phyloP scores from a whole-genome alignment of 2,888 invertebrate species.

The Leptinotarsa rubiginosa region DNA sequence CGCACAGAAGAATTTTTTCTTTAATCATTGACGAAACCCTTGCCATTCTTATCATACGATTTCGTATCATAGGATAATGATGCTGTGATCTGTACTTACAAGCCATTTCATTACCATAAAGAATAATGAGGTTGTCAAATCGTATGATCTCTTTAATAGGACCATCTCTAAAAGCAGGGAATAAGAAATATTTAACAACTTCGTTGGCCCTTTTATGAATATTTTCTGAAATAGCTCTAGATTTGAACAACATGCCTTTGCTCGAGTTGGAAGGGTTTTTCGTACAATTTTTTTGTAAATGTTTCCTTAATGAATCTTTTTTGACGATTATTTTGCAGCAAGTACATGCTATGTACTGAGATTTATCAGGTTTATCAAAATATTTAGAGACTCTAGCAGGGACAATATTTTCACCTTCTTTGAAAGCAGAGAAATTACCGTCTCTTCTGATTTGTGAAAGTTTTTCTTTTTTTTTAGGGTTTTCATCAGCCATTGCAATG shows the following conservation, averaged over 20 bases:
- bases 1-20: not conserved
- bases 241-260: constrained; percentile 1
- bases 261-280: not conserved
- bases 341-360: no score
- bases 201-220: not conserved
- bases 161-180: constrained; percentile 10
- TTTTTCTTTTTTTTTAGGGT: no score
- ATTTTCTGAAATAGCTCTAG: not conserved
- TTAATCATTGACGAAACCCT: not conserved
- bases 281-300: not conserved
- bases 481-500: not conserved
- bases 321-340: constrained; percentile 2
- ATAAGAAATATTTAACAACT: not conserved
- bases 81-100: constrained; percentile 22
- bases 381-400: no score
- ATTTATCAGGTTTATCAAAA: not conserved
- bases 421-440: no score
- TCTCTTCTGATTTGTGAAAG: no score
- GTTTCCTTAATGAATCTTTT: not conserved
- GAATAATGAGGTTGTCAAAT: not conserved
- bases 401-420: no score
- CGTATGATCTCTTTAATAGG: constrained; percentile 1
- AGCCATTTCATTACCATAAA: constrained; percentile 10
- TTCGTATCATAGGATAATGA: constrained; percentile 4
- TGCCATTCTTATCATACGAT: constrained; percentile 13